These are phyloP conservation scores for Scalopus aquaticus DNA, from an alignment of 2,113 vertebrate species.

Conservation along the genomic window DNA sequence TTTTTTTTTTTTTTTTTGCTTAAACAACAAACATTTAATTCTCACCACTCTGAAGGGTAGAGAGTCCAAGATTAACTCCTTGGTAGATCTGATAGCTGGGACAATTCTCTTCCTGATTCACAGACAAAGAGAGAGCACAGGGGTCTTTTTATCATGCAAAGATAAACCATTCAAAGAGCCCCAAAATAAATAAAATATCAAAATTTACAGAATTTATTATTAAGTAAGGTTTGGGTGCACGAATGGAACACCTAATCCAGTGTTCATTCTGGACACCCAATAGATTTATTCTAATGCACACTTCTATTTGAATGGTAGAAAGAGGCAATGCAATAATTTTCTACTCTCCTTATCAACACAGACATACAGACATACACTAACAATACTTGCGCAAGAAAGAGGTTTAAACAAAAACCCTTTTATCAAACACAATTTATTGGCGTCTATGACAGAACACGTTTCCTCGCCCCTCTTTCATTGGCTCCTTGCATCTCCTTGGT, in stretches of 20 bases:
- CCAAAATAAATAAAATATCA: background rate
- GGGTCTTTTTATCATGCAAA: no score
- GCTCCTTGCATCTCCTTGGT: rapidly evolving
- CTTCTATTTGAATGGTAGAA: background rate
- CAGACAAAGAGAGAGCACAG: no score
- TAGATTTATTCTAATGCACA: background rate
- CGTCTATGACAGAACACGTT: background rate
- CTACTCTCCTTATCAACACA: background rate
- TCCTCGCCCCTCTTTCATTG: no score
- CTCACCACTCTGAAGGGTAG: no score
- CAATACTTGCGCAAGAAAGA: background rate
- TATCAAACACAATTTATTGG: background rate
- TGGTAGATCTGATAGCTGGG: no score
- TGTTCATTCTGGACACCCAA: background rate
- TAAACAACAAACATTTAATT: no score
- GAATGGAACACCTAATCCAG: background rate
- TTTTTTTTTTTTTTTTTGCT: background rate
- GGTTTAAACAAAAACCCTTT: background rate
- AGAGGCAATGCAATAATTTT: background rate
- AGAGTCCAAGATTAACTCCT: no score
- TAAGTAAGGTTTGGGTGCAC: rapidly evolving
- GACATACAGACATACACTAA: background rate
- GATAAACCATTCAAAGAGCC: no score
- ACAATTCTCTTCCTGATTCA: no score
- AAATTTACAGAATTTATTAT: background rate